Percentiles rank a stretch among this genome's conserved stretches.
These are phyloP conservation scores for Oreochromis spilurus DNA, from an alignment of 2,113 vertebrate species.

Conservation along the genomic window DNA sequence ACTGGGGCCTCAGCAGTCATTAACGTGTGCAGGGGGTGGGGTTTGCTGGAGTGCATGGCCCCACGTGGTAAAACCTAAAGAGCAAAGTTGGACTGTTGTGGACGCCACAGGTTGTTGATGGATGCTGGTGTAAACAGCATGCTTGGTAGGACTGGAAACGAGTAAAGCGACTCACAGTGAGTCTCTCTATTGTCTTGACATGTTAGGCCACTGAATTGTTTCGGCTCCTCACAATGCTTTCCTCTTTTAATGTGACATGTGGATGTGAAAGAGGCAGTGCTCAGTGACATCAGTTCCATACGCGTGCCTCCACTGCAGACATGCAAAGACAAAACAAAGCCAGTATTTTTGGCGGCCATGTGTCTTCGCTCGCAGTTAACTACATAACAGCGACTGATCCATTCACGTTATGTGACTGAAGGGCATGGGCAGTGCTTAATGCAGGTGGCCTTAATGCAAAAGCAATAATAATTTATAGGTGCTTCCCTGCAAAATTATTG, in stretches of 20 bases:
- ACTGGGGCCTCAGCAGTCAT: constrained; percentile 36
- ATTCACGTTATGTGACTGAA: accelerated
- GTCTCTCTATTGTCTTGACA: constrained; percentile 35
- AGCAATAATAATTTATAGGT: background rate
- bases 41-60: constrained; percentile 25
- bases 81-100: background rate
- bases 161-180: constrained; percentile 11
- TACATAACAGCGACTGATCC: background rate
- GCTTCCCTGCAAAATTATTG: background rate
- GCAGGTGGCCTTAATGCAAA: background rate
- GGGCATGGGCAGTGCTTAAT: background rate
- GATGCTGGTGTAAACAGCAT: constrained; percentile 48
- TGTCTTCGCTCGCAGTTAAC: background rate
- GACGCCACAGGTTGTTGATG: background rate
- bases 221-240: background rate
- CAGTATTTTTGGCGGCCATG: background rate
- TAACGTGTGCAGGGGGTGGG: constrained; percentile 27
- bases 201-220: background rate
- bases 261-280: constrained; percentile 10
- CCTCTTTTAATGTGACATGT: constrained; percentile 4
- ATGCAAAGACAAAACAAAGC: background rate
- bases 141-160: constrained; percentile 20
- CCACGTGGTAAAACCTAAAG: constrained; percentile 53
- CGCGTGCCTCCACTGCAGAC: background rate
- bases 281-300: background rate